Conservation (phyloP, 2,888 invertebrate species). For the Amorpha juglandis region DNA sequence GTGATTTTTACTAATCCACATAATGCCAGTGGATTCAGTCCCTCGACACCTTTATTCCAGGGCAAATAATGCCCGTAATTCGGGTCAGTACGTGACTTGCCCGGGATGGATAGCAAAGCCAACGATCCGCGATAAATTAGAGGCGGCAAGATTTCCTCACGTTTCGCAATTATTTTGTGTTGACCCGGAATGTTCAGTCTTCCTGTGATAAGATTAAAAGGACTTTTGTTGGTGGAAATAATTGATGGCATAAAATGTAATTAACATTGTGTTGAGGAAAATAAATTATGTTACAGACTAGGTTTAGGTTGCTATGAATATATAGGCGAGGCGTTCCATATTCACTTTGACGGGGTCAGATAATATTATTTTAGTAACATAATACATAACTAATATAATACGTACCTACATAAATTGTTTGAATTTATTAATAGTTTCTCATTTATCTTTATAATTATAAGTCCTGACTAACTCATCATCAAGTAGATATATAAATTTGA, state of each 20-base stretch:
- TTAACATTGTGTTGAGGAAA: neutral
- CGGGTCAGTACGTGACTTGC: neutral
- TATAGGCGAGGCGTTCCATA: too few species aligned
- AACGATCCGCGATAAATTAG: constrained; percentile 14
- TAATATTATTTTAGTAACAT: too few species aligned
- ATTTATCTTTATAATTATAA: too few species aligned
- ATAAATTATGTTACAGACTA: neutral
- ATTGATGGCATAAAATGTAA: constrained; percentile 9
- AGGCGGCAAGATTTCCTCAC: constrained; percentile 2
- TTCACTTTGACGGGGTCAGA: too few species aligned
- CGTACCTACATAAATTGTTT: too few species aligned
- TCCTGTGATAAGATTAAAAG: constrained; percentile 11
- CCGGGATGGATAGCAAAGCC: neutral
- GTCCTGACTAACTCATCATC: too few species aligned
- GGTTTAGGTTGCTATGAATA: too few species aligned
- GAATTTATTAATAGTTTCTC: too few species aligned
- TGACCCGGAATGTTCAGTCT: neutral
- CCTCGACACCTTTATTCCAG: neutral
- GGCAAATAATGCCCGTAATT: neutral
- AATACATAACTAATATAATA: too few species aligned
- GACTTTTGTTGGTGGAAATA: constrained; percentile 3
- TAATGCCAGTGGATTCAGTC: neutral
- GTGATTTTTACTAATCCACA: neutral
- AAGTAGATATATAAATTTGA: too few species aligned
- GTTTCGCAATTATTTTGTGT: constrained; percentile 10